Percentiles rank a stretch among this genome's conserved stretches.
These are phyloP conservation scores for Dione vanillae DNA, from an alignment of 2,888 invertebrate species.

Conservation along the genomic window DNA sequence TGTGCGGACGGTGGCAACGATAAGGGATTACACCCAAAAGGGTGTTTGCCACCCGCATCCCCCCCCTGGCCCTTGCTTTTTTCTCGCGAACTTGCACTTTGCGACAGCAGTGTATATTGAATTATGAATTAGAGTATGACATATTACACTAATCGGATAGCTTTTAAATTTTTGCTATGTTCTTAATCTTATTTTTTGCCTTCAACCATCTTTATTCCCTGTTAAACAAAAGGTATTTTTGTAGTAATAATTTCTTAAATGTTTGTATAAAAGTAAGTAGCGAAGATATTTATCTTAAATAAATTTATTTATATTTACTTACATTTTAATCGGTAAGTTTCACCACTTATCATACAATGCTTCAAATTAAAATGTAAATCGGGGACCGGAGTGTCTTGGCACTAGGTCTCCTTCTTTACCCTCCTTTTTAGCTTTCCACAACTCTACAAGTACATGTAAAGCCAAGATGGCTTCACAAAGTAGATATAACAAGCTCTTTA, in stretches of 20 bases:
- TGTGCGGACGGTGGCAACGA: constrained; percentile 73
- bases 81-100: constrained; percentile 76
- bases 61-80: constrained; percentile 62
- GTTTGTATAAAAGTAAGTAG: too few relatives aligned
- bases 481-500: constrained; percentile 24
- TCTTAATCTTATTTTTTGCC: neutral
- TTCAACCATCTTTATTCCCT: neutral
- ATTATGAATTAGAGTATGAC: constrained; percentile 78
- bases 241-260: too few relatives aligned
- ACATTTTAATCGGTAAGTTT: too few relatives aligned
- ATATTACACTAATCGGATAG: constrained; percentile 49
- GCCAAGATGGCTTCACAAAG: neutral
- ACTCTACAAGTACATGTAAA: neutral
- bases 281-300: too few relatives aligned
- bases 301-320: too few relatives aligned
- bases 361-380: too few relatives aligned
- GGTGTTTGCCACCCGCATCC: constrained; percentile 49
- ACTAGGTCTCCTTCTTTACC: too few relatives aligned
- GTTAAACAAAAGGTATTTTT: neutral
- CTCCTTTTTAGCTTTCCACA: neutral
- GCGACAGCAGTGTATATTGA: constrained; percentile 72
- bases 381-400: too few relatives aligned
- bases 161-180: constrained; percentile 14
- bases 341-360: too few relatives aligned
- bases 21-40: constrained; percentile 69